phyloP scores from a whole-genome alignment of 2,113 vertebrate genomes.

The Pristiophorus japonicus region DNA sequence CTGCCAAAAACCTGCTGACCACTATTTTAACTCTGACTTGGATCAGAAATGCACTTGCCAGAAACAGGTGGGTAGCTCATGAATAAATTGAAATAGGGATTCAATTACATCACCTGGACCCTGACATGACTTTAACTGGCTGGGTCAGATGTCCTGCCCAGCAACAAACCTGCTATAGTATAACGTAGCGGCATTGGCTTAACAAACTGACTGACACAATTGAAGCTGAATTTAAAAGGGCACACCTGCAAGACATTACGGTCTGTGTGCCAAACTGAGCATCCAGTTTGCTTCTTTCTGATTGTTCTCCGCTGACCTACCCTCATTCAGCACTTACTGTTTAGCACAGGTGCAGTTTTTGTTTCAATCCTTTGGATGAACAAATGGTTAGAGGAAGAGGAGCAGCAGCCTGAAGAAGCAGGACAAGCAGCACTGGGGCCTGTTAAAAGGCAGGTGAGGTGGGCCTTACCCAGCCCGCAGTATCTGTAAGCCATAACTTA shows the following conservation, averaged over 20 bases:
- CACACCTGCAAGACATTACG: not conserved
- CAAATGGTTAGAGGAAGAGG: not conserved
- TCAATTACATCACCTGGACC: not conserved
- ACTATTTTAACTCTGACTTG: no score
- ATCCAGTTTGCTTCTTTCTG: not conserved
- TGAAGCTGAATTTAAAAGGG: not conserved
- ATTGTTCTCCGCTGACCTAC: not conserved
- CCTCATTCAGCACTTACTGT: not conserved
- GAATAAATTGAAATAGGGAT: not conserved
- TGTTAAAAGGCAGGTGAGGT: no score
- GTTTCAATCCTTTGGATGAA: not conserved
- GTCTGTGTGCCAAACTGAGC: not conserved
- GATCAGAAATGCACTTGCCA: not conserved
- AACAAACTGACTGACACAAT: not conserved
- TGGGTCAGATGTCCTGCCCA: not conserved
- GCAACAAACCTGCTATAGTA: not conserved
- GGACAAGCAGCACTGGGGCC: not conserved
- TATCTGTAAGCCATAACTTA: no score
- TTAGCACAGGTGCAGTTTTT: not conserved
- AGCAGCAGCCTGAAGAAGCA: not conserved
- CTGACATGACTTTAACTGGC: not conserved
- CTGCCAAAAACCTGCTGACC: no score
- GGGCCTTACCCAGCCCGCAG: no score
- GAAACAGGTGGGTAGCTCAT: not conserved
- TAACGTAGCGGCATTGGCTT: not conserved